phyloP scores from a whole-genome alignment of 2,113 vertebrate genomes.

The Reinhardtius hippoglossoides region DNA sequence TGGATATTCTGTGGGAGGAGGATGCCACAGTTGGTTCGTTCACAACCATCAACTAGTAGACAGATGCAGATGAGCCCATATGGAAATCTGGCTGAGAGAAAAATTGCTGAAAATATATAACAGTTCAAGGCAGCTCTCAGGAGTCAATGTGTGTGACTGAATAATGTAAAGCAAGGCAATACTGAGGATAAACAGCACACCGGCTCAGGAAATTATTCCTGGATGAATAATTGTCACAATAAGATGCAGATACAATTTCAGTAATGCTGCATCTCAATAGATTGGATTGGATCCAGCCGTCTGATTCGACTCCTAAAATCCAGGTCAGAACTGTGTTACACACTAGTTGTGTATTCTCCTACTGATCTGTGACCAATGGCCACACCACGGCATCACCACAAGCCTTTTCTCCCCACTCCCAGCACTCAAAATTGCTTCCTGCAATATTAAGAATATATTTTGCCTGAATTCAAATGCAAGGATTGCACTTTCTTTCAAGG shows the following conservation, averaged over 20 bases:
- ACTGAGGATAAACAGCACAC: constrained; percentile 22
- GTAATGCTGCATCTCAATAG: constrained; percentile 13
- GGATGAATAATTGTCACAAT: constrained; percentile 27
- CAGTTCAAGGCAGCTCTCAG: constrained; percentile 25
- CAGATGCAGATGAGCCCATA: constrained; percentile 44
- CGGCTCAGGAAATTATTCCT: constrained; percentile 3
- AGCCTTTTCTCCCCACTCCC: constrained; percentile 66
- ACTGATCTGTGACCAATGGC: constrained; percentile 50
- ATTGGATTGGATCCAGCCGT: constrained; percentile 22
- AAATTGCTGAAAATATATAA: constrained; percentile 23
- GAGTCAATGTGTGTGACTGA: constrained; percentile 27
- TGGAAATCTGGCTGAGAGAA: neutral
- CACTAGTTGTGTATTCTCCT: constrained; percentile 46
- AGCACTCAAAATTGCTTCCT: constrained; percentile 58
- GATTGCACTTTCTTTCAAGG: constrained; percentile 48
- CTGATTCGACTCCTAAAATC: constrained; percentile 38
- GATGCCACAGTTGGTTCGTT: constrained; percentile 37
- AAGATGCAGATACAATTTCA: constrained; percentile 12
- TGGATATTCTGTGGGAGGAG: constrained; percentile 24
- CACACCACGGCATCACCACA: constrained; percentile 42
- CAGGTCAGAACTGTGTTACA: constrained; percentile 36
- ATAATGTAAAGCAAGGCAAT: constrained; percentile 28
- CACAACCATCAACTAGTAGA: constrained; percentile 17
- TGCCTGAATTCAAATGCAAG: constrained; percentile 57
- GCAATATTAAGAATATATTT: constrained; percentile 55